Evolutionary conservation across 1,140 invertebrate genomes (phyloP).

Genomic region (Sesamia nonagrioides): DNA sequence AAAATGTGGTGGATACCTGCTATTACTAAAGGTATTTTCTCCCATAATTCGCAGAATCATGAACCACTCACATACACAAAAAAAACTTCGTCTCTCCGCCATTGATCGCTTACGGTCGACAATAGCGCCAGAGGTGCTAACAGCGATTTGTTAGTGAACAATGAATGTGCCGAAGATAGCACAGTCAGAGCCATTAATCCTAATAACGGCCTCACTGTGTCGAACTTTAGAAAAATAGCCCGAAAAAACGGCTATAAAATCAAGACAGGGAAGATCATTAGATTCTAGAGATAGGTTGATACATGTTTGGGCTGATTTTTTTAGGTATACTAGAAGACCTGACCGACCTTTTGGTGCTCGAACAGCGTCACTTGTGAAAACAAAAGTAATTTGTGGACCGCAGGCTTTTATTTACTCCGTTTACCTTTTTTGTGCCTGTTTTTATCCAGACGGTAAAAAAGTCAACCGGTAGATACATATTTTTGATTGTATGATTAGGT

Average conservation of each 20-base stretch:
- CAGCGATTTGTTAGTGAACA: slow-evolving; percentile 47
- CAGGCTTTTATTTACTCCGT: no score
- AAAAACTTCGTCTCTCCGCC: neutral
- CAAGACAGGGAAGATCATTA: slow-evolving; percentile 9
- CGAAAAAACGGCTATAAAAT: slow-evolving; percentile 10
- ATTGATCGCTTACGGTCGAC: slow-evolving; percentile 27
- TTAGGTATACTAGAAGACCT: no score
- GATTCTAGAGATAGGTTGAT: slow-evolving; percentile 1
- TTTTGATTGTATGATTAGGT: no score
- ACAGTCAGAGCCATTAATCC: slow-evolving; percentile 44
- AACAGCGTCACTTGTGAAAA: no score
- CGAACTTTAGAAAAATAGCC: slow-evolving; percentile 31
- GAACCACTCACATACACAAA: neutral
- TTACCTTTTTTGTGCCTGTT: no score
- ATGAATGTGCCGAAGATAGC: slow-evolving; percentile 47
- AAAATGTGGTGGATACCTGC: no score
- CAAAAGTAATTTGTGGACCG: no score
- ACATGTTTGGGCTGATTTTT: no score
- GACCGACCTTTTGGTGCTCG: no score
- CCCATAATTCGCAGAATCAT: neutral
- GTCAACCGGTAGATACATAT: no score
- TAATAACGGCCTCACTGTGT: slow-evolving; percentile 45
- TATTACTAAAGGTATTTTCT: no score
- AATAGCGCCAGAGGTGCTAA: slow-evolving; percentile 40
- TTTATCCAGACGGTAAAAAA: no score